Evolutionary conservation across 2,888 invertebrate species (phyloP).

Genomic region (Diloba caeruleocephala): DNA sequence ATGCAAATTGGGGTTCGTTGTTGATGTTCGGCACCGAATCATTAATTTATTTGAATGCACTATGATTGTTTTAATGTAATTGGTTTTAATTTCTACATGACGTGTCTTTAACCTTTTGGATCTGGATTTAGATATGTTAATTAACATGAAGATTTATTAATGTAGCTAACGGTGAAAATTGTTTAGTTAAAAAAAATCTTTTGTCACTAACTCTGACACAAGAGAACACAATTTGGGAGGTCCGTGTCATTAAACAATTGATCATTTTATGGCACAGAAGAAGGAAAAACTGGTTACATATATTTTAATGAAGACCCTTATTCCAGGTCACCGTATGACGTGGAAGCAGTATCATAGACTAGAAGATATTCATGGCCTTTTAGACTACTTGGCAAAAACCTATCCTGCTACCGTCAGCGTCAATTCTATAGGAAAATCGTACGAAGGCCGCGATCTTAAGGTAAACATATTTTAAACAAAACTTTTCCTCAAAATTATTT

Average conservation of each 20-base stretch:
- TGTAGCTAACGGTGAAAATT: constrained; percentile 25
- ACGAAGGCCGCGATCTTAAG: constrained; percentile 93
- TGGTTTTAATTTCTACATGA: constrained; percentile 27
- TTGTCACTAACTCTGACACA: constrained; percentile 43
- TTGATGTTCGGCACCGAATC: constrained; percentile 71
- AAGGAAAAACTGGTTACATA: neutral
- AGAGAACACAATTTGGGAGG: constrained; percentile 5
- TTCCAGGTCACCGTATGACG: constrained; percentile 90
- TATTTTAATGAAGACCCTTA: neutral
- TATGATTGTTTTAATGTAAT: constrained; percentile 57
- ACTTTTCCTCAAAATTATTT: neutral
- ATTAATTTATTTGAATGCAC: constrained; percentile 64
- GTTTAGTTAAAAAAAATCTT: constrained; percentile 2
- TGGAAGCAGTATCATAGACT: constrained; percentile 95
- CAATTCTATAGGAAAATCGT: constrained; percentile 93
- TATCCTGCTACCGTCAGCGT: constrained; percentile 93
- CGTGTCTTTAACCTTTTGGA: constrained; percentile 46
- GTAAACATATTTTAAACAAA: constrained; percentile 67
- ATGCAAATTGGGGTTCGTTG: constrained; percentile 91
- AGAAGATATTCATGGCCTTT: constrained; percentile 92
- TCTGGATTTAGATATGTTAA: constrained; percentile 41
- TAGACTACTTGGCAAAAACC: constrained; percentile 93
- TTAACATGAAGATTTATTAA: constrained; percentile 28
- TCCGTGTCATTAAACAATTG: constrained; percentile 24
- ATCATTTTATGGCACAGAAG: constrained; percentile 4